phyloP scores from a whole-genome alignment of 2,113 vertebrate species.

The human region GRCh38 chr1:30390501-30391000 shows the following conservation, averaged over 20 bases:
- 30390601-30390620: neutral
- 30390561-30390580: neutral
- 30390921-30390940: neutral
- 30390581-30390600: too few species aligned
- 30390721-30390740: neutral
- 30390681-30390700: neutral
- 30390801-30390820: neutral
- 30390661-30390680: neutral
- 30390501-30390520: neutral
- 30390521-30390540: neutral
- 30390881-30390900: neutral
- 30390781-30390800: too few species aligned
- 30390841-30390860: neutral
- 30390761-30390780: neutral
- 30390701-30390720: neutral
- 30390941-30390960: neutral
- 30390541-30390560: neutral
- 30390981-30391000: neutral
- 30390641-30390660: neutral
- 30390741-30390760: neutral
- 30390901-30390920: neutral
- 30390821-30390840: neutral
- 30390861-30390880: neutral
- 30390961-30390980: neutral
- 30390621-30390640: neutral